Evolutionary conservation across 2,113 vertebrate species (phyloP), one percentile per base, ranked within the genome.

Genomic region (Seriola quinqueradiata): DNA sequence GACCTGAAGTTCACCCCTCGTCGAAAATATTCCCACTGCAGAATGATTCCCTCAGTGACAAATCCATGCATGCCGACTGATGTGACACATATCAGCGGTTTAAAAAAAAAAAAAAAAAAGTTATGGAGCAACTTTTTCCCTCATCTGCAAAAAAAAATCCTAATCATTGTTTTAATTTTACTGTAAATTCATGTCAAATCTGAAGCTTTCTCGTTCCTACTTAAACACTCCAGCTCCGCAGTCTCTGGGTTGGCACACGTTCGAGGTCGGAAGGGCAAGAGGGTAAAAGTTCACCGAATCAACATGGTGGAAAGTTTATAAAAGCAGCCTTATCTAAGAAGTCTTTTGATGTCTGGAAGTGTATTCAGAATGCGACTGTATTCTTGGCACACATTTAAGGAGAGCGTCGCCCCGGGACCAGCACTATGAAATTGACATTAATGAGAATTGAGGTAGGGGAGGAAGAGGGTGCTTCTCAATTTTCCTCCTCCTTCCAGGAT

Each of bases 391-490:
- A 86, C 81, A 85, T 90, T 90, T 88, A 82, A 70, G 66, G 75
- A 79, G 81, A 73, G 54, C 64, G 19, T 86, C 38, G 83, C 89
- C 90, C 80, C 32, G 48, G 89, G 92, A 91, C 83, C 42, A 34
- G 74, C 75, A 87, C 87, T 92, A 89, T 94, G 93, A 94, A 95
- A 95, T 94, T 91, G 91, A 91, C 91, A 93, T 95, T 95, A 94
- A 95, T 95, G 90, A 92, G 90, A 94, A 90, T 50, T 79, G 84
- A 86, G 89, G 85, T 83, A 77, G 32, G 40, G 82, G 66, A 83
- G 70, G 85, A 54, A 71, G 87, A 86, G 55, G 91, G 54, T 28
- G 79, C 70, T 55, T 80, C 72, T 89, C 77, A 90, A 91, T 90
- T 93, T 78, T 86, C 59, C 89, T 91, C 81, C 85, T 70, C 84